phyloP scores from a whole-genome alignment of 2,113 vertebrate species.

The Papio anubis region DNA sequence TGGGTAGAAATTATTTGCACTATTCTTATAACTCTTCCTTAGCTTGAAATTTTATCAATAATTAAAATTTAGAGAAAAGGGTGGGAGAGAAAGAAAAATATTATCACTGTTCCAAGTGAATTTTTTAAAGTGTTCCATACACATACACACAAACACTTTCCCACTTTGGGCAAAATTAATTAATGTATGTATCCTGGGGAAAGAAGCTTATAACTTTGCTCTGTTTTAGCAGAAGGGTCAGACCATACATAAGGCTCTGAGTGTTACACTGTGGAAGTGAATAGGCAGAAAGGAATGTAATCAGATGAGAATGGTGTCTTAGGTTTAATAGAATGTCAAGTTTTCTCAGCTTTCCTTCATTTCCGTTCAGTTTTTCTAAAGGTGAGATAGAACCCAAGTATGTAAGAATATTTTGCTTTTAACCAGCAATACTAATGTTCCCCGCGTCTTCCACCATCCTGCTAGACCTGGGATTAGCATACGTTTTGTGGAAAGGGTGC shows the following conservation, averaged over 20 bases:
- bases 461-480: background rate
- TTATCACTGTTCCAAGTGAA: background rate
- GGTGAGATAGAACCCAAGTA: background rate
- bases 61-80: constrained; percentile 5
- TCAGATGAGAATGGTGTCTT: background rate
- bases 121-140: background rate
- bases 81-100: background rate
- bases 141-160: background rate
- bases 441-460: background rate
- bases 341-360: background rate
- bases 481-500: background rate
- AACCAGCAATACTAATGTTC: background rate
- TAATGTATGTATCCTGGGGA: background rate
- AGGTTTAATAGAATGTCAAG: background rate
- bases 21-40: background rate
- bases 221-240: background rate
- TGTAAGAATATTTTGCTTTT: background rate
- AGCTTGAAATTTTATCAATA: background rate
- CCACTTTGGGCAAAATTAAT: background rate
- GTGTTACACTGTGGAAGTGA: background rate
- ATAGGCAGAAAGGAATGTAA: background rate
- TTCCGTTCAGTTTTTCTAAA: background rate
- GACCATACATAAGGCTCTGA: background rate
- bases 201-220: background rate
- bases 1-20: background rate